phyloP scores from a whole-genome alignment of 2,113 vertebrate genomes.

The Nesoenas mayeri region DNA sequence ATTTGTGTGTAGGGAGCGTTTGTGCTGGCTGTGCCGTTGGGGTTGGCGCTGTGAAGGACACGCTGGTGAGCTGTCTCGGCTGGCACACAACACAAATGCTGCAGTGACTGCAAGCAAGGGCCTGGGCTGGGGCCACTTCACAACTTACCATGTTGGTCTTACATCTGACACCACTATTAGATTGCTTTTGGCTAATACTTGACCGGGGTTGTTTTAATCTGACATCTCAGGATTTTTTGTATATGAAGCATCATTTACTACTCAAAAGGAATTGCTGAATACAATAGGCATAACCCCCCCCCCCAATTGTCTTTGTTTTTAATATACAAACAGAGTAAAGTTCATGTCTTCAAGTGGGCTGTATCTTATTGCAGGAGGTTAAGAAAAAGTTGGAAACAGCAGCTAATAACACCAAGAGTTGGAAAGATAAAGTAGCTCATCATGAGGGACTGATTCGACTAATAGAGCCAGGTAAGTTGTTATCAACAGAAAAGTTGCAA shows the following conservation, averaged over 20 bases:
- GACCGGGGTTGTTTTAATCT: not conserved
- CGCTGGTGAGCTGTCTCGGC: not conserved
- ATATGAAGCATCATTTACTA: not conserved
- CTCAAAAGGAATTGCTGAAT: not conserved
- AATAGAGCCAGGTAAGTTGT: conserved; percentile 89
- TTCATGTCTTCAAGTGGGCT: not conserved
- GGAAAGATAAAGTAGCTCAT: conserved; percentile 96
- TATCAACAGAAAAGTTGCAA: not conserved
- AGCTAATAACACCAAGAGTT: conserved; percentile 88
- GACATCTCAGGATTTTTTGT: not conserved
- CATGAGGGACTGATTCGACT: conserved; percentile 92
- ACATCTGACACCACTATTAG: not conserved
- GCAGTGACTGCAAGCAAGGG: not conserved
- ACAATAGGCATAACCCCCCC: not conserved
- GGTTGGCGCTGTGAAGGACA: not conserved
- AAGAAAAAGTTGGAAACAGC: conserved; percentile 91
- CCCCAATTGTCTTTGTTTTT: too few relatives aligned
- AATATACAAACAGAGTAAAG: not conserved
- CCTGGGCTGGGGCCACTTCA: not conserved
- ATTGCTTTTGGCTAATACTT: not conserved
- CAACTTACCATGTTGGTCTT: not conserved
- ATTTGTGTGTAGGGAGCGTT: not conserved
- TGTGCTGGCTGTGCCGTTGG: not conserved
- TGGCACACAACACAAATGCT: not conserved
- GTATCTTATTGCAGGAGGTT: conserved; percentile 80